Base-by-base conservation (phyloP, 30 jellyfish, hydroid and myxozoan species). In the Hydra vulgaris region DNA sequence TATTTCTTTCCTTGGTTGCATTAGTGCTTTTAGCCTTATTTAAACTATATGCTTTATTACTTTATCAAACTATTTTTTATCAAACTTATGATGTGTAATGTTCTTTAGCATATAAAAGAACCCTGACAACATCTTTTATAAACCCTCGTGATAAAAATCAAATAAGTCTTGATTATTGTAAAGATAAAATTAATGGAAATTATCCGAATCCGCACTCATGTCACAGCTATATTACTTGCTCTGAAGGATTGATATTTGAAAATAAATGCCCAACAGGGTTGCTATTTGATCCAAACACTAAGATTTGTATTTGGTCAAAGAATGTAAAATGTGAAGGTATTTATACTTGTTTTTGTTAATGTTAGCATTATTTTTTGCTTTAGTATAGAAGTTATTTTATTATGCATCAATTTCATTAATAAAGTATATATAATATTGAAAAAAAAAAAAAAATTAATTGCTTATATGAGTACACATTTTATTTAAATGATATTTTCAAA, bases 151-250 rank as follows among this genome's bases (percentile, higher is more conserved):
- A 40, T 5, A 12, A 12, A 40, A 40, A 40, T 12, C 5, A 40
- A 12, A 40, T 40, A 3, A 12, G 8, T 40, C 61, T 40, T 73
- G 23, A 24, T 20, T 73, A 20, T 76, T 76, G 84, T 24, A 76
- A 18, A 19, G 84, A 25, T 18, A 76, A 76, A 76, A 19, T 7
- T 7, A 22, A 27, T 76, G 84, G 84, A 76, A 27, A 25, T 19
- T 76, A 26, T 54, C 79, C 84, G 15, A 81, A 76, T 53, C 79
- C 84, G 15, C 26, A n/a, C 79, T 7, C 27, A 12, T 76, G 84
- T 26, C 27, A 76, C 23, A 15, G 81, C 15, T 76, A 25, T 76
- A 53, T 76, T 8, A 53, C 52, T 76, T 76, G 84, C 79, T 22
- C 56, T 26, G 23, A 54, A 22, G 79, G 56, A 18, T 19, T 19